phyloP scores from a whole-genome alignment of 2,888 invertebrate species.

The Charanyca ferruginea region DNA sequence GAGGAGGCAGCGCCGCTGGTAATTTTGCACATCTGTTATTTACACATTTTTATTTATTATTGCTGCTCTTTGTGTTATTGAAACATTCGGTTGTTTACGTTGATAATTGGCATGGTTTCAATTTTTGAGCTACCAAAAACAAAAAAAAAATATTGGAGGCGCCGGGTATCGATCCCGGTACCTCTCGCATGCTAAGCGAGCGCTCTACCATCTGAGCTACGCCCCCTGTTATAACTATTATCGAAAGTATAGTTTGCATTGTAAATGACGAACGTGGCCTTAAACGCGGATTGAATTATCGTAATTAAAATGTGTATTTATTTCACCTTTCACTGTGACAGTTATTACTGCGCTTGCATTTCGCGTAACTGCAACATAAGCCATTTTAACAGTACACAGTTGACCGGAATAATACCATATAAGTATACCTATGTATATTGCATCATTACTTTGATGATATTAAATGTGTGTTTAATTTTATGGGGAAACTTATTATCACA shows the following conservation, averaged over 20 bases:
- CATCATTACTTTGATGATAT: neutral
- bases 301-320: conserved; percentile 12
- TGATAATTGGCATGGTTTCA: conserved; percentile 7
- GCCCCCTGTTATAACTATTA: conserved; percentile 75
- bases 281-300: conserved; percentile 23
- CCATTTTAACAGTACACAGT: neutral
- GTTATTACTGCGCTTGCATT: conserved; percentile 2
- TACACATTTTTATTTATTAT: conserved; percentile 23
- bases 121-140: neutral
- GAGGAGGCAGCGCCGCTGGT: conserved; percentile 28
- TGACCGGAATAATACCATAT: neutral
- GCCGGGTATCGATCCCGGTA: conserved; percentile 91
- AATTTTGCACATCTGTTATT: conserved; percentile 37
- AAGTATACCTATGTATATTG: neutral
- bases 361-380: neutral
- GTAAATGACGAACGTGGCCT: conserved; percentile 31
- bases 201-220: conserved; percentile 91
- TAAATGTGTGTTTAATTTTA: neutral
- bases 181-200: conserved; percentile 91
- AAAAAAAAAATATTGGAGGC: conserved; percentile 80
- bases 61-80: conserved; percentile 29
- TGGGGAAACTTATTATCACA: neutral
- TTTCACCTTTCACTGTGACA: conserved; percentile 21
- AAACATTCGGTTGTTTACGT: conserved; percentile 14
- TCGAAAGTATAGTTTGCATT: conserved; percentile 41